A percentile compares a stretch with the other conserved stretches of the same genome.
Evolutionary conservation across 2,888 invertebrate genomes (phyloP).

Genomic region (Dendrolimus houi): DNA sequence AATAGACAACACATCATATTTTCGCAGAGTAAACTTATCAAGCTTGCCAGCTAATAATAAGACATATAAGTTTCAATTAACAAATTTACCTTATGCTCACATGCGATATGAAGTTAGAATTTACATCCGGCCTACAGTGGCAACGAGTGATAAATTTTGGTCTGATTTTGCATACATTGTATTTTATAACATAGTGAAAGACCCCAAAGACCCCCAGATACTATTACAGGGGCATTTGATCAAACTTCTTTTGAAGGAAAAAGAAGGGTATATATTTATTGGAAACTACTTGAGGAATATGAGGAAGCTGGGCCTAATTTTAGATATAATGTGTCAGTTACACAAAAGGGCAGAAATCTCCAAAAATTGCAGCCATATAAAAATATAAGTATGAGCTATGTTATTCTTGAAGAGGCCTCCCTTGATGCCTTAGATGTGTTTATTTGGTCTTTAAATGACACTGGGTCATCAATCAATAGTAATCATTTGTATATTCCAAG

Average conservation of each 20-base stretch:
- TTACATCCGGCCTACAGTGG: conserved; percentile 76
- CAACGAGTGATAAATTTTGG: conserved; percentile 79
- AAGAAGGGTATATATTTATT: conserved; percentile 83
- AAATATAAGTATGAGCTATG: conserved; percentile 77
- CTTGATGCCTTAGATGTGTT: conserved; percentile 60
- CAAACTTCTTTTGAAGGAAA: conserved; percentile 68
- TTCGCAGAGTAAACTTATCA: conserved; percentile 55
- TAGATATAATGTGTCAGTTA: conserved; percentile 77
- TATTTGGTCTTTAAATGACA: conserved; percentile 78
- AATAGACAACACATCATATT: conserved; percentile 54
- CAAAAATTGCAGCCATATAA: conserved; percentile 56
- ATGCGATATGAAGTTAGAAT: conserved; percentile 84
- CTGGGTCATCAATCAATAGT: conserved; percentile 73
- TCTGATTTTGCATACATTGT: conserved; percentile 79
- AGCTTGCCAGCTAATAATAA: conserved; percentile 43
- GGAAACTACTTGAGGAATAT: conserved; percentile 83
- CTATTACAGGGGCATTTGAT: conserved; percentile 85
- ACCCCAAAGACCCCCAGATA: conserved; percentile 82
- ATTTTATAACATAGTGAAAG: conserved; percentile 77
- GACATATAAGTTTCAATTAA: conserved; percentile 59
- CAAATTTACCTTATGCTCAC: conserved; percentile 79
- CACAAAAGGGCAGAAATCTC: conserved; percentile 38
- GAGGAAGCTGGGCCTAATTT: conserved; percentile 86
- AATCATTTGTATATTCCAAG: conserved; percentile 79
- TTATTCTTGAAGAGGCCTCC: conserved; percentile 72